Evolutionary conservation across 2,113 vertebrate species (phyloP).

Genomic region (Hemicordylus capensis): DNA sequence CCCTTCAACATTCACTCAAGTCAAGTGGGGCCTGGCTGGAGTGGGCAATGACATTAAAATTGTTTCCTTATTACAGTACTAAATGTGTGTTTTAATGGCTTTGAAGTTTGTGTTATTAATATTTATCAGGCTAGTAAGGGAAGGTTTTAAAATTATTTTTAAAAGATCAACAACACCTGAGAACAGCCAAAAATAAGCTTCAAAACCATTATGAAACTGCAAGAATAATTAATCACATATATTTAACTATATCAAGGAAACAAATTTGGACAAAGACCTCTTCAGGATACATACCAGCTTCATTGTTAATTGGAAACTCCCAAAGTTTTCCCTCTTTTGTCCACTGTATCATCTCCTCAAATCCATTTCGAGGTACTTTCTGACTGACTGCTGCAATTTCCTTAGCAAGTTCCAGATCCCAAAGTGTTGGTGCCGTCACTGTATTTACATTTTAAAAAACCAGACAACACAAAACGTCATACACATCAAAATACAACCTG

Average conservation of each 20-base stretch:
- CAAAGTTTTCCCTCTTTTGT: slow-evolving; percentile 92
- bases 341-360: slow-evolving; percentile 97
- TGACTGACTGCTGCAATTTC: slow-evolving; percentile 73
- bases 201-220: background rate
- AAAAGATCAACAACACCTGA: background rate
- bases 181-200: background rate
- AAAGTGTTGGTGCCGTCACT: slow-evolving; percentile 82
- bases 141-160: background rate
- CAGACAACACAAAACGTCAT: background rate
- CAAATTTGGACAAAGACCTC: background rate
- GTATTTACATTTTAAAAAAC: background rate
- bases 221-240: background rate
- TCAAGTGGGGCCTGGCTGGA: too few relatives aligned
- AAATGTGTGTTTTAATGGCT: background rate
- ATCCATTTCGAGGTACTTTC: slow-evolving; percentile 83
- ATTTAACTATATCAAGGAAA: background rate
- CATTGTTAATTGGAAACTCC: slow-evolving; percentile 92
- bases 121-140: background rate
- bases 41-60: background rate
- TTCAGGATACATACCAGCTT: slow-evolving; percentile 79
- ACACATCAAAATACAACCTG: too few relatives aligned
- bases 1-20: background rate
- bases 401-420: slow-evolving; percentile 90
- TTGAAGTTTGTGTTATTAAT: background rate
- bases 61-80: too few relatives aligned